Conservation (phyloP, 2,113 vertebrate genomes). For the Chionomys nivalis region DNA sequence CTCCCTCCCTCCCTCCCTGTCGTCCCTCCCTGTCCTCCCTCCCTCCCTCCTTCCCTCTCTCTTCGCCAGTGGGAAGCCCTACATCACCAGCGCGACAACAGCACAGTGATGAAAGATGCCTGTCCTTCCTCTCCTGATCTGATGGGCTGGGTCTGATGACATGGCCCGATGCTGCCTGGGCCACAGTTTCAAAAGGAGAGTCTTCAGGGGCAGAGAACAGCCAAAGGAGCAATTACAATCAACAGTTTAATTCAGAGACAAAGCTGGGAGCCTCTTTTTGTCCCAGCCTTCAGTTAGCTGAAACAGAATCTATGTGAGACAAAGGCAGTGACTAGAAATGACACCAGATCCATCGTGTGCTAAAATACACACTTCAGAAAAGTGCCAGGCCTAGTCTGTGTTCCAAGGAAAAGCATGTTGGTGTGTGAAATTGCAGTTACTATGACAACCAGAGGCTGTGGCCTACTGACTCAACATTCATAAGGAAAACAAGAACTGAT, state of each 20-base stretch:
- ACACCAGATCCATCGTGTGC: slow-evolving; percentile 37
- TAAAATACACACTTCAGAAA: slow-evolving; percentile 61
- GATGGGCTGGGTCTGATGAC: slow-evolving; percentile 30
- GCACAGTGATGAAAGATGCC: slow-evolving; percentile 8
- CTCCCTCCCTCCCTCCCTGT: not conserved
- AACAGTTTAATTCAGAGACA: slow-evolving; percentile 37
- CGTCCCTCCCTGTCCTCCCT: too few relatives aligned
- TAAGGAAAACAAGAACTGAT: slow-evolving; percentile 67
- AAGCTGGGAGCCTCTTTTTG: slow-evolving; percentile 45
- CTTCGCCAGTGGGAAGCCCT: not conserved
- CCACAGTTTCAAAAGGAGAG: slow-evolving; percentile 53
- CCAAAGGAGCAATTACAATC: slow-evolving; percentile 39
- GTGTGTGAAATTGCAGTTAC: slow-evolving; percentile 72
- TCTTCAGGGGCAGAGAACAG: slow-evolving; percentile 39
- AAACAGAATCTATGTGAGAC: slow-evolving; percentile 43
- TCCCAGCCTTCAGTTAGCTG: slow-evolving; percentile 62
- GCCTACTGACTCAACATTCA: slow-evolving; percentile 61
- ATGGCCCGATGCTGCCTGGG: slow-evolving; percentile 16
- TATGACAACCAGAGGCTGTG: slow-evolving; percentile 73
- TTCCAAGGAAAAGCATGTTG: slow-evolving; percentile 76
- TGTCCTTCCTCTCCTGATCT: slow-evolving; percentile 16
- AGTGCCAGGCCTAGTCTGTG: slow-evolving; percentile 52
- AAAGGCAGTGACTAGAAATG: slow-evolving; percentile 65
- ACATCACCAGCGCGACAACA: slow-evolving; percentile 15
- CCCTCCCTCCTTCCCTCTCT: not conserved